Percentiles rank a stretch among this genome's conserved stretches.
Evolutionary conservation across 1,140 invertebrate species (phyloP).

Genomic region (Trissolcus basalis): DNA sequence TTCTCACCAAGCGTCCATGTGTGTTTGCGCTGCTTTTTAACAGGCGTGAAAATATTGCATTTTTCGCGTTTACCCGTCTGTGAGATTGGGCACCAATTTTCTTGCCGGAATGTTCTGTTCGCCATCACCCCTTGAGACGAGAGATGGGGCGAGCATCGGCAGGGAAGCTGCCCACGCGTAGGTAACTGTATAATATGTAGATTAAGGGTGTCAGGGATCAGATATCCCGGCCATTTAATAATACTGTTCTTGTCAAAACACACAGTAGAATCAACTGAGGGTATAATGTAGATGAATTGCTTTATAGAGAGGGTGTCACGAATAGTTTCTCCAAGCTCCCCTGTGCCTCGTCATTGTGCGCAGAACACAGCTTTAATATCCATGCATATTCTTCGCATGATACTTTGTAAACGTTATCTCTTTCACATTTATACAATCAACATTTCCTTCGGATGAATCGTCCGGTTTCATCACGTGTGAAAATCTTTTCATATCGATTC

Average conservation of each 20-base stretch:
- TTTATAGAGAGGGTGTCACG: constrained; percentile 66
- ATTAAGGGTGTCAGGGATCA: constrained; percentile 76
- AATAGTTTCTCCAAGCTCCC: constrained; percentile 44
- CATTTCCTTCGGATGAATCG: no score
- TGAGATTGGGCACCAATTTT: constrained; percentile 52
- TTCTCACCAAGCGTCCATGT: background rate
- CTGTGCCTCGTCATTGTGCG: constrained; percentile 22
- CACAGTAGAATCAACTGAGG: constrained; percentile 73
- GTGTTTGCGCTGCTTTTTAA: constrained; percentile 24
- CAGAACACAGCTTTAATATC: constrained; percentile 29
- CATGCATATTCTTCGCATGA: constrained; percentile 52
- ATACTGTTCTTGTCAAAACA: constrained; percentile 77
- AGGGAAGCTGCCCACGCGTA: constrained; percentile 68
- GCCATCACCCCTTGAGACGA: constrained; percentile 55
- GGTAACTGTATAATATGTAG: constrained; percentile 75
- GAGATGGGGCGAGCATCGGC: constrained; percentile 33
- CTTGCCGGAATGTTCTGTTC: constrained; percentile 45
- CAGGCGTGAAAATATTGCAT: constrained; percentile 32
- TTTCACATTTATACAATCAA: constrained; percentile 4
- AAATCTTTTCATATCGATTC: no score
- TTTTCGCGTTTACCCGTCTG: constrained; percentile 45
- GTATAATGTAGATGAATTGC: constrained; percentile 77
- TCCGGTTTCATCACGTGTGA: no score
- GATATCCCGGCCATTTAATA: constrained; percentile 76
- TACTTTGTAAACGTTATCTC: constrained; percentile 48